Evolutionary conservation across 2,888 invertebrate genomes (phyloP), one percentile per base, ranked within the genome.

Genomic region (Unio pictorum): DNA sequence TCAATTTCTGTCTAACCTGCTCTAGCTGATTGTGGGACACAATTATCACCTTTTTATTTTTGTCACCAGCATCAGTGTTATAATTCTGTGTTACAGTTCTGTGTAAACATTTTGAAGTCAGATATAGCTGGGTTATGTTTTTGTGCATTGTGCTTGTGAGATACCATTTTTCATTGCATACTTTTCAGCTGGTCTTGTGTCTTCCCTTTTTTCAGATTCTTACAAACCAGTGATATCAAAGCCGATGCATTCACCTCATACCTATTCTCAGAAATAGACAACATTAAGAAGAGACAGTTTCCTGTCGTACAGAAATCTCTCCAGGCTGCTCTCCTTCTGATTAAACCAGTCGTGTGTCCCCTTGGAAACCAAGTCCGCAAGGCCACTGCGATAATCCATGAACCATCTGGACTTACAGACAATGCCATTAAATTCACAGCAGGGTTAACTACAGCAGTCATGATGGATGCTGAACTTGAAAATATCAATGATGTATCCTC

Each of bases 391-490:
- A 92, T 92, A 5, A 95, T 98, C 76, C 91, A 95, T 66, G 96
- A 97, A 87, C 97, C 97, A 2, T 93, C 94, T 62, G 94, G 94
- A 56, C 94, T 95, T 7, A 94, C 94, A 20, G 95, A 95, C 81
- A 93, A 93, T 66, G 94, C 95, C 4, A 91, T 96, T 70, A 96
- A 97, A 87, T 97, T 98, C 87, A 96, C 97, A 56, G 97, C 98
- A 0, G 98, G 98, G 0, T 92, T 98, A 5, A 94, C 97, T 65
- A 93, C 96, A 73, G 95, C 95, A 56, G 93, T 98, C 58, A 94
- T 95, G 20, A 92, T 98, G 69, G 95, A 96, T 85, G 97, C 96
- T 0, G 95, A 96, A 88, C 92, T 98, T 75, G 92, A 93, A 78
- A 94, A 96, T 90, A 92, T 97, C 69, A 92, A 93, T 57, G 93